Base-by-base conservation (phyloP, 2,113 vertebrate genomes). In the Nerophis ophidion region DNA sequence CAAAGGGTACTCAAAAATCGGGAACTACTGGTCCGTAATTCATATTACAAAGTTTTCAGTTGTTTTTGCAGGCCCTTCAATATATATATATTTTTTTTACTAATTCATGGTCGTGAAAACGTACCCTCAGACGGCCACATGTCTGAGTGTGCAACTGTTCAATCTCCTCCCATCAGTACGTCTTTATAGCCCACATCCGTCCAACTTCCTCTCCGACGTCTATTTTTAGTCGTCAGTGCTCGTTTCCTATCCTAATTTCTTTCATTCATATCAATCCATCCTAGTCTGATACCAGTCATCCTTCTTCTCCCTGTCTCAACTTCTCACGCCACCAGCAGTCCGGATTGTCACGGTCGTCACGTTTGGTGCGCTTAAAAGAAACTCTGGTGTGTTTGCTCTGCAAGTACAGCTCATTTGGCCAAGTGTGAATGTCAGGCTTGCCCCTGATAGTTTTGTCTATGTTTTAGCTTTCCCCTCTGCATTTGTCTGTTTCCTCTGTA, bases 101-200 rank as follows among this genome's bases (percentile, higher is more conserved):
- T 9, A 40, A 7, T 3, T 10, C 48, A 8, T 9, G 7, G 48
- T 8, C 9, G 48, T 16, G 6, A 9, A 10, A 49, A 19, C 8
- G 11, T 34, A 13, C 26, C 49, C 26, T 4, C 49, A 14, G 49
- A 51, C 5, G 48, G 17, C n/a, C 16, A 8, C 48, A 19, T 11
- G 16, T 49, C 16, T 16, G 52, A 66, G 42, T 17, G 7, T 7
- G 46, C 65, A 61, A 68, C 51, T 45, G 57, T 66, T 33, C 50
- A 16, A 64, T 65, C 54, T 57, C 51, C 44, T 70, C 33, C 45
- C 40, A 63, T 71, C 53, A 61, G 65, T 51, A 38, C 52, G 46
- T 60, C 61, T 62, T 52, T 68, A 51, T 52, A 62, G 56, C 44
- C 19, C 6, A 44, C 9, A 44, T 63, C 63, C 10, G 49, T 51